These are phyloP conservation scores for Cerastis rubricosa DNA, from an alignment of 2,888 invertebrate species.

Conservation along the genomic window DNA sequence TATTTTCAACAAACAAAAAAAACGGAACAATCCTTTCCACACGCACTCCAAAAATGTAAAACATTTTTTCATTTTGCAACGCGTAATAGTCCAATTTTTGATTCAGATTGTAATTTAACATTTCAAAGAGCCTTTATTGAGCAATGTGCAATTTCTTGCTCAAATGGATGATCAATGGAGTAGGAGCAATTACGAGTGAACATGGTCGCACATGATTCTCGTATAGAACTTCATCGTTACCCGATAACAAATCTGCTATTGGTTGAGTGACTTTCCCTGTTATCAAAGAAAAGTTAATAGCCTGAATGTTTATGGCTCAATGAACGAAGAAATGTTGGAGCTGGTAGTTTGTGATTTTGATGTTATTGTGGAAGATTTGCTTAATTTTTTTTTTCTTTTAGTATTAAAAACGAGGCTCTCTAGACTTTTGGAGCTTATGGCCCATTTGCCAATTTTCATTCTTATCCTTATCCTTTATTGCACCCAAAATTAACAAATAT, in stretches of 20 bases:
- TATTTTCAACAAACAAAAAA: not conserved
- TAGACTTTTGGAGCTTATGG: not conserved
- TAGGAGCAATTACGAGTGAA: slow-evolving; percentile 49
- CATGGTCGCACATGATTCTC: slow-evolving; percentile 56
- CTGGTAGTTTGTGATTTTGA: slow-evolving; percentile 20
- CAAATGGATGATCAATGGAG: slow-evolving; percentile 45
- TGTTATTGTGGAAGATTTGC: not conserved
- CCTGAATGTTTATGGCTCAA: slow-evolving; percentile 27
- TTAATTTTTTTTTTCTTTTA: not conserved
- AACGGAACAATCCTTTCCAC: not conserved
- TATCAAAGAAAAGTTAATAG: slow-evolving; percentile 61
- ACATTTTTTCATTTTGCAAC: slow-evolving; percentile 10
- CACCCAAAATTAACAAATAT: too few relatives aligned
- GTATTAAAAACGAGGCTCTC: not conserved
- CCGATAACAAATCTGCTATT: slow-evolving; percentile 56
- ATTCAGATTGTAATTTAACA: slow-evolving; percentile 18
- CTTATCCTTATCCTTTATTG: too few relatives aligned
- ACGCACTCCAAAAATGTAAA: slow-evolving; percentile 4
- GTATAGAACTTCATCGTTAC: slow-evolving; percentile 29
- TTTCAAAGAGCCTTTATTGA: slow-evolving; percentile 43
- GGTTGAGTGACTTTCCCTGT: slow-evolving; percentile 41
- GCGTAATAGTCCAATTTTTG: slow-evolving; percentile 28
- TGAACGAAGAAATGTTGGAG: slow-evolving; percentile 26
- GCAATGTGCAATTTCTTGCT: slow-evolving; percentile 54
- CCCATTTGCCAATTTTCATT: too few relatives aligned